These are phyloP conservation scores for Gisinianus flammeolus DNA, from an alignment of 2,888 invertebrate species.

Conservation along the genomic window DNA sequence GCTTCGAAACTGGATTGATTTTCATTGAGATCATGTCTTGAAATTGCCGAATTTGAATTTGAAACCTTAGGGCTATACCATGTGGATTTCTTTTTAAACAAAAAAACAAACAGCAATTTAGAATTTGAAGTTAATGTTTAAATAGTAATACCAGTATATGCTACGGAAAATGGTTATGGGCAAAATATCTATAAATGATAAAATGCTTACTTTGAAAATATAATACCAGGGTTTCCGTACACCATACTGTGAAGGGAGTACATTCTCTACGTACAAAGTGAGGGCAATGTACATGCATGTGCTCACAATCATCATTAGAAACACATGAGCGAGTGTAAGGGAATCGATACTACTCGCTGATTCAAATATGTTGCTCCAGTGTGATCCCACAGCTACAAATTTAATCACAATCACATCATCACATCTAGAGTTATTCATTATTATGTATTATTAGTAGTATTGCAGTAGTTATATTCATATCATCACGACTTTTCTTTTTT, in stretches of 20 bases:
- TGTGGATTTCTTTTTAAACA: background rate
- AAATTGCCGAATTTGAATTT: background rate
- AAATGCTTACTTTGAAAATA: conserved; percentile 66
- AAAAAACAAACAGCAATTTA: background rate
- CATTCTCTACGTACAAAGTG: conserved; percentile 70
- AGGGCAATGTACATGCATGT: conserved; percentile 65
- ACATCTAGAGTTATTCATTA: background rate
- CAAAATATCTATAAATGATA: background rate
- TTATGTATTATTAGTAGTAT: background rate
- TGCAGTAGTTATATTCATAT: background rate
- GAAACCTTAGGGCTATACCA: conserved; percentile 20
- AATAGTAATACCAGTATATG: background rate
- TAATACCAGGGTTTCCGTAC: conserved; percentile 72
- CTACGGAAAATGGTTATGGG: background rate
- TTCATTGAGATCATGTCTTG: background rate
- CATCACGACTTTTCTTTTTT: too few species aligned
- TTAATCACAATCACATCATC: background rate
- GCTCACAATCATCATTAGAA: conserved; percentile 59
- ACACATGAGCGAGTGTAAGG: conserved; percentile 61
- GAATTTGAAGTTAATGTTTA: background rate
- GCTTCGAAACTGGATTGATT: conserved; percentile 61
- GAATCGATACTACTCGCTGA: conserved; percentile 60
- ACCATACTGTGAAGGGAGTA: conserved; percentile 73
- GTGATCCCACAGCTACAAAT: conserved; percentile 61
- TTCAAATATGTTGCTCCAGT: conserved; percentile 61